Conservation (phyloP, 2,888 invertebrate species). For the Galerucella nymphaeae region DNA sequence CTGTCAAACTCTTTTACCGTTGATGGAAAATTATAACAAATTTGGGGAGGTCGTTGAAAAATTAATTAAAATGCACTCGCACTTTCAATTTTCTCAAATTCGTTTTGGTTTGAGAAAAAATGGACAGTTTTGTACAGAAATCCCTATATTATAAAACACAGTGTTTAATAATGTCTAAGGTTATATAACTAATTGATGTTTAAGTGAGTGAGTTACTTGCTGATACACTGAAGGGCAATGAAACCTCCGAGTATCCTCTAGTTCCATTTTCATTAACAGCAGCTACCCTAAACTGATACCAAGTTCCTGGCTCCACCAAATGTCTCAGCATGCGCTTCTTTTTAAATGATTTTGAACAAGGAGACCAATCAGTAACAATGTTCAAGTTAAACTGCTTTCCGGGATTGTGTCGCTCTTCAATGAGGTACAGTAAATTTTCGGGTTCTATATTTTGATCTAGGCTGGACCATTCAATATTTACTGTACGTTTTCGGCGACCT, state of each 20-base stretch:
- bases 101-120: too few relatives aligned
- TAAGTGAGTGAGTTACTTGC: conserved; percentile 57
- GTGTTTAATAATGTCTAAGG: too few relatives aligned
- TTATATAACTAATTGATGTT: not conserved
- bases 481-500: conserved; percentile 66
- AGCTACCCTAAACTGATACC: conserved; percentile 84
- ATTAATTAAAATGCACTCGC: too few relatives aligned
- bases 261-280: conserved; percentile 79
- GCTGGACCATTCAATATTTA: conserved; percentile 63
- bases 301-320: conserved; percentile 75
- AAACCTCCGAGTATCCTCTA: conserved; percentile 75
- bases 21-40: too few relatives aligned
- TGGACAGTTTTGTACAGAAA: too few relatives aligned
- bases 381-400: conserved; percentile 75
- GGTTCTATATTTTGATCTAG: conserved; percentile 28
- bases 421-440: conserved; percentile 67
- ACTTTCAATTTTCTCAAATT: too few relatives aligned
- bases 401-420: conserved; percentile 78
- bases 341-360: conserved; percentile 68
- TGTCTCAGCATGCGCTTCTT: conserved; percentile 69
- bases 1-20: too few relatives aligned
- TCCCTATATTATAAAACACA: too few relatives aligned
- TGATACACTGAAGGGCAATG: conserved; percentile 70
- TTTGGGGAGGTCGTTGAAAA: too few relatives aligned
- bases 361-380: conserved; percentile 74